Conservation (phyloP, 1,140 invertebrate species). For the Stegodyphus mimosarum region DNA sequence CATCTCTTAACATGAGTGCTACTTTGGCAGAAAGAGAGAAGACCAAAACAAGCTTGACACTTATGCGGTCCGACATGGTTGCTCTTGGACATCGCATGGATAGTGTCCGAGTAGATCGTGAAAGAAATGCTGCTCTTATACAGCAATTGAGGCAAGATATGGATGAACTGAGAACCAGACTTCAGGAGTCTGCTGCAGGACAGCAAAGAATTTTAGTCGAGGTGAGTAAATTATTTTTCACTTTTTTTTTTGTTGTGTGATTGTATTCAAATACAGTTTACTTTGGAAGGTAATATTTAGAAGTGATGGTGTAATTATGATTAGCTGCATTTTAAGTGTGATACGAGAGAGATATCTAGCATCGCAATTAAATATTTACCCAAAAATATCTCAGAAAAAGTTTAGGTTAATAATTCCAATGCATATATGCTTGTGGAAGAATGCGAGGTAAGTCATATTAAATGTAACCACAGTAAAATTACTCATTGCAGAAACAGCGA, state of each 20-base stretch:
- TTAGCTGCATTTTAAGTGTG: too few relatives aligned
- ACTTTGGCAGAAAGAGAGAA: constrained; percentile 38
- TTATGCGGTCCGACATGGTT: constrained; percentile 43
- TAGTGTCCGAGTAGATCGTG: constrained; percentile 8
- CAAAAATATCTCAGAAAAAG: too few relatives aligned
- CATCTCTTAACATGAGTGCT: constrained; percentile 53
- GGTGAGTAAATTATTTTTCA: constrained; percentile 18
- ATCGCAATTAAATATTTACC: too few relatives aligned
- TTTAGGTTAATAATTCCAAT: too few relatives aligned
- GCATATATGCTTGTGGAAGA: too few relatives aligned
- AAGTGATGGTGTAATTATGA: too few relatives aligned
- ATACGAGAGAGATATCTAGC: too few relatives aligned
- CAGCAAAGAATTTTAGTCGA: constrained; percentile 32
- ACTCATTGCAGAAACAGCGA: too few relatives aligned
- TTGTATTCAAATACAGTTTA: too few relatives aligned
- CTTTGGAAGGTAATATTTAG: too few relatives aligned
- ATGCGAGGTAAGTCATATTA: too few relatives aligned
- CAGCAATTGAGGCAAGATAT: constrained; percentile 37
- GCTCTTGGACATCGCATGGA: constrained; percentile 45
- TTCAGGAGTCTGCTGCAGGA: constrained; percentile 11
- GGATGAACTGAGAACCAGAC: constrained; percentile 34
- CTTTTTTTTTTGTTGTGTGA: not conserved
- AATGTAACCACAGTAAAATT: too few relatives aligned
- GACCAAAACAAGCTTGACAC: constrained; percentile 1
- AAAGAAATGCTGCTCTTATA: constrained; percentile 41